Base-by-base conservation (phyloP, 2,888 invertebrate genomes). In the Pollenia amentaria region DNA sequence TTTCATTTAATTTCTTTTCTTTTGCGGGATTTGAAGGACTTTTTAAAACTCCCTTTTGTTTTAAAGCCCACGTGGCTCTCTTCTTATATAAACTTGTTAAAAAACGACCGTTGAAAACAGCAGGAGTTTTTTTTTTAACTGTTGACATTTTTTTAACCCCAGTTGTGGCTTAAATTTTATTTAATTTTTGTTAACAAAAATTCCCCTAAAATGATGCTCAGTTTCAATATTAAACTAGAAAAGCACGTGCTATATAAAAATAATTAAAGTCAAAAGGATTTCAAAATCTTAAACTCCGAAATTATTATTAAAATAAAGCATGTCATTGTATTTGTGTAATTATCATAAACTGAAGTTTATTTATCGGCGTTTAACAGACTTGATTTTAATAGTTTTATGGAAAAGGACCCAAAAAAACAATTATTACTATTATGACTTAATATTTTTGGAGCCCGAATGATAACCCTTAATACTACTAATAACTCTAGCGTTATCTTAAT, bases 381-480 rank as follows among this genome's bases (percentile, higher is more conserved):
- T 57, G 12, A 38, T 55, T 72, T 53, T 55, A 72, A 80, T 80
- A 72, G 64, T 64, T 38, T 44, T 11, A 29, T 51, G 29, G 29
- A 55, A 53, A 53, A 16, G 38, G 80, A 46, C 79, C 42, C 40
- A 72, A 18, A 53, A 21, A 53, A 14, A 44, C 44, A 44, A 72
- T 79, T 29, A 70, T 72, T 40, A 60, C 21, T 42, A 42, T 70
- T 21, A 53, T 10, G 4, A 51, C 60, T 60, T 69, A 70, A 60
- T 60, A 14, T 10, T 46, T 77, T 62, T 57, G 55, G n/a, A 38
- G 57, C 18, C 6, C 7, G 14, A 3, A 51, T 60, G 42, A 18
- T 72, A 72, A 72, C 72, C 80, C 70, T 79, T 29, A 79, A 29
- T 60, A 72, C 38, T 46, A 80, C 21, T 51, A 60, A 51, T 69